These are phyloP conservation scores for Amphipoea oculea DNA, from an alignment of 2,888 invertebrate species.

Conservation along the genomic window DNA sequence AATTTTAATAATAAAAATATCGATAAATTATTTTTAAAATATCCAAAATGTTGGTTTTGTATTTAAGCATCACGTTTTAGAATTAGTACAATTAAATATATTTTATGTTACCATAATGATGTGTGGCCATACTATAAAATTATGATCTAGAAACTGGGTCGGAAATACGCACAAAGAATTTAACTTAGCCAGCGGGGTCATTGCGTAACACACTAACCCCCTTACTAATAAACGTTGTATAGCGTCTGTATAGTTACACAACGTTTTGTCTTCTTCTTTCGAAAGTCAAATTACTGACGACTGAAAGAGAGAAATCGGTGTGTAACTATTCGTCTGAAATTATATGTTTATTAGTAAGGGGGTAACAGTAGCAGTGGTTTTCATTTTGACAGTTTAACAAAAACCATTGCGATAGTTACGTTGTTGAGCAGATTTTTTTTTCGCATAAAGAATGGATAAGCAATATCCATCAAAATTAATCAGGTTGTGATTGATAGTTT, in stretches of 20 bases:
- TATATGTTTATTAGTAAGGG: no score
- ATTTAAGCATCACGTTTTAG: constrained; percentile 48
- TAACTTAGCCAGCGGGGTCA: no score
- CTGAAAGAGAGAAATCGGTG: no score
- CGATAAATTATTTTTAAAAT: constrained; percentile 27
- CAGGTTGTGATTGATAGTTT: not conserved
- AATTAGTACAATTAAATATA: constrained; percentile 41
- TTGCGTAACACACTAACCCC: not conserved
- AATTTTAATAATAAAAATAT: constrained; percentile 15
- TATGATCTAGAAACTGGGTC: constrained; percentile 28
- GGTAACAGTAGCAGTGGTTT: not conserved
- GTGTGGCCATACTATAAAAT: constrained; percentile 55
- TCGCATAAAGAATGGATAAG: not conserved
- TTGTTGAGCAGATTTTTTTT: not conserved
- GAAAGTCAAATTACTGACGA: no score
- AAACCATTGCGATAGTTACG: not conserved
- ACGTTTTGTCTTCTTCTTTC: no score
- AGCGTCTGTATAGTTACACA: no score
- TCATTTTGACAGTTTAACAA: not conserved
- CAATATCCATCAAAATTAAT: not conserved
- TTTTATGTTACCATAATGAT: constrained; percentile 25
- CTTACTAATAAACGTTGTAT: no score
- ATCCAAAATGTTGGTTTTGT: constrained; percentile 20
- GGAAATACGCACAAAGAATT: constrained; percentile 34
- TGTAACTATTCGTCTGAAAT: no score